A percentile compares a stretch with the other conserved stretches of the same genome.
Evolutionary conservation across 2,888 invertebrate species (phyloP).

Genomic region (Eristalis tenax): DNA sequence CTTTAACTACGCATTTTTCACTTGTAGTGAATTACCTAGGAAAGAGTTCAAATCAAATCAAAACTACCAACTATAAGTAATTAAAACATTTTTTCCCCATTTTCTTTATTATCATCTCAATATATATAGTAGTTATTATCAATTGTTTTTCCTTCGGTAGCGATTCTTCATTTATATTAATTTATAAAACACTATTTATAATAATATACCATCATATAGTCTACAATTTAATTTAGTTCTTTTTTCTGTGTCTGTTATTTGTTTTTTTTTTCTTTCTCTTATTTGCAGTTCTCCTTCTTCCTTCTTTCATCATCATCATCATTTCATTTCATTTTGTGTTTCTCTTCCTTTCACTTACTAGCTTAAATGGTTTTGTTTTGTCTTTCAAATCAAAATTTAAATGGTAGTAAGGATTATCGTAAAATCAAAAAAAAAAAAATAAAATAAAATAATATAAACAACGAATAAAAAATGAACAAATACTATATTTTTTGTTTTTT

Average conservation of each 20-base stretch:
- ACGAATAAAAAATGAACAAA: slow-evolving; percentile 20
- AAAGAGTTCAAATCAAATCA: background rate
- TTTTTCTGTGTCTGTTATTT: slow-evolving; percentile 9
- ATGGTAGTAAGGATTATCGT: slow-evolving; percentile 51
- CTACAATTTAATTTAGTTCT: slow-evolving; percentile 69
- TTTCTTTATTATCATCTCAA: slow-evolving; percentile 69
- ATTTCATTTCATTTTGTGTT: background rate
- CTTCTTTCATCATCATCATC: background rate
- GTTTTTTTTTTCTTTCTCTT: background rate
- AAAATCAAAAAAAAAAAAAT: background rate
- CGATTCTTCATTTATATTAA: slow-evolving; percentile 61
- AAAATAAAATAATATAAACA: slow-evolving; percentile 22
- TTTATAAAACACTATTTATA: slow-evolving; percentile 69
- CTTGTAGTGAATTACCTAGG: background rate
- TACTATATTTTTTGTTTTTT: slow-evolving; percentile 5
- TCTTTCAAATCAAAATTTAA: slow-evolving; percentile 56
- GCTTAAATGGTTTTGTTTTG: slow-evolving; percentile 43
- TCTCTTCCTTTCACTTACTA: slow-evolving; percentile 17
- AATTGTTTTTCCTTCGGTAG: slow-evolving; percentile 44
- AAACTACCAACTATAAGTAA: slow-evolving; percentile 58
- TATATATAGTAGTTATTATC: slow-evolving; percentile 66
- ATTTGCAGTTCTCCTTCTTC: background rate
- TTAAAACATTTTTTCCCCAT: slow-evolving; percentile 63
- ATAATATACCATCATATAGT: slow-evolving; percentile 68
- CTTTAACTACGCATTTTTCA: slow-evolving; percentile 26